Base-by-base conservation (phyloP, 1,140 invertebrate genomes). In the Cecropterus lyciades region DNA sequence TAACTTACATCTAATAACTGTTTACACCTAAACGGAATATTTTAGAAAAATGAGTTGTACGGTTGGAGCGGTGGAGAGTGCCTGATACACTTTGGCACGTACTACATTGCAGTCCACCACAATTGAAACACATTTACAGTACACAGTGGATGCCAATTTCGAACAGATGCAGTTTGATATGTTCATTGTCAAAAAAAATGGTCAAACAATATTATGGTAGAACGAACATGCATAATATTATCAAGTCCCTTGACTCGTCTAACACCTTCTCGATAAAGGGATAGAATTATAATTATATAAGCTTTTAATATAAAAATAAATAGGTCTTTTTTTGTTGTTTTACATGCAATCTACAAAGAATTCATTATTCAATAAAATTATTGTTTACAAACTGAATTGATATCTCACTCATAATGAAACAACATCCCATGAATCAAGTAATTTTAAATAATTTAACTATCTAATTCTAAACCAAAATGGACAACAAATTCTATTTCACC, bases 21-120 rank as follows among this genome's bases (percentile, higher is more conserved):
- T 86, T 89, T 88, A 91, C 79, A 85, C 66, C 82, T 87, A 89
- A 86, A 84, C 85, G 86, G 87, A 89, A 89, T 89, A 84, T 78
- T 84, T 68, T 75, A 74, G 73, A 80, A 66, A 65, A 73, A 65
- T 72, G 59, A 77, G 69, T 69, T 63, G 73, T 74, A 71, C 69
- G 69, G 71, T 79, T 70, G 71, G 76, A 81, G 64, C 65, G 67
- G 75, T 75, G 80, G 80, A 67, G 45, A 20, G 74, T 75, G 75
- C 75, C 73, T 43, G 48, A 57, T 52, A 64, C 64, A 40, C 59
- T 89, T 89, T 91, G 87, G 87, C 85, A 91, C 86, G 56, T 70
- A 45, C 52, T 67, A 51, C 40, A 45, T 42, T 55, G 16, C 10
- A 52, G 40, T 63, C 33, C 48, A 42, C 17, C 49, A 13, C 48